Evolutionary conservation across 2,797 vertebrate genomes (phyloP), one percentile per base, ranked within the genome.

Genomic region (Lagorchestes hirsutus): DNA sequence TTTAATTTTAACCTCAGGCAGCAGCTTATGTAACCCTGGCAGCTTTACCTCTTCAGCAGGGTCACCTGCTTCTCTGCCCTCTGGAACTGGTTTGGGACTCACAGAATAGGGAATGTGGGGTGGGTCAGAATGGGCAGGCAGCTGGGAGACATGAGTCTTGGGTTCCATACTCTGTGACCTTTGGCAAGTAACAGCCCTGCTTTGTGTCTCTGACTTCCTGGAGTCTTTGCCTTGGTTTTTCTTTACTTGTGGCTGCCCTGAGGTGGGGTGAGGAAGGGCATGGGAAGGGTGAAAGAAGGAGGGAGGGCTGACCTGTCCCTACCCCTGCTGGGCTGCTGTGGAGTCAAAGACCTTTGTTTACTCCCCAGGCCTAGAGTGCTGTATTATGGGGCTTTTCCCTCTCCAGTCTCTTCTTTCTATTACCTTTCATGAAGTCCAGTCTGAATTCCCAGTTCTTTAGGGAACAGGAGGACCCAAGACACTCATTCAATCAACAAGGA

Each of bases 1-100:
- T 95, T 95, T 97, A 98, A 97, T 97, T 98, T 97, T 97, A 98
- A 97, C 96, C 34, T 55, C 54, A 11, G 56, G 93, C 40, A 94
- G 96, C 97, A 92, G 93, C 97, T 93, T 56, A 52, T 29, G 62
- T 94, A 58, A 97, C 97, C 31, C 74, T 31, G 91, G 54, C 50
- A 0, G n/a, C 57, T 93, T 62, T 24, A 5, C n/a, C 95, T 57
- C 91, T 56, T 57, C 92, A 92, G 1, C 24, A 28, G 46, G 40
- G 90, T 28, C 90, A 50, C 90, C 90, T 90, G 90, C 29, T 90
- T 31, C 24, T 90, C 90, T 90, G 90, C 10, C 90, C 52, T 50
- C 90, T 52, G 29, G 95, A 74, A 54, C 67, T 67, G 87, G 92
- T 95, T 52, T 50, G 91, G 90, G 92, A 93, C 62, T 67, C 29